Evolutionary conservation across 2,113 vertebrate species (phyloP), one percentile per base, ranked within the genome.

Genomic region (Triplophysa siluroides): DNA sequence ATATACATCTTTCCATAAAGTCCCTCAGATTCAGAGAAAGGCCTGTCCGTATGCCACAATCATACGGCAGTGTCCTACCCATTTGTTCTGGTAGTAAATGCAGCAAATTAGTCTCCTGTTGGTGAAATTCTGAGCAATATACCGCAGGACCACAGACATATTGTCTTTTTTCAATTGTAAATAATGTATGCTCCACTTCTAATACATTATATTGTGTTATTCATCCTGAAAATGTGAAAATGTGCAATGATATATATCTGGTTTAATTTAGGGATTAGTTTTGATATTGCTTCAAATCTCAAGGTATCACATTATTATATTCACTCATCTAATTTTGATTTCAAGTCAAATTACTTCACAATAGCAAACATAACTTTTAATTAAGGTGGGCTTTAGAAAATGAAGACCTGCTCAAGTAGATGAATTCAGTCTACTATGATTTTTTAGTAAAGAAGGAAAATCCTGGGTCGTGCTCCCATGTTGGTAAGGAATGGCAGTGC

Each of bases 1-100:
- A 96, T 96, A 94, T 95, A 95, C 94, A 95, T 92, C 94, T 94
- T 94, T 94, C 95, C 94, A 96, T 96, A 96, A 97, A 96, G 94
- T 24, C 77, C 75, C 33, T 63, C 61, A 63, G 68, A 73, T 80
- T 74, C 47, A 54, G 38, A 29, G 38, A 65, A 66, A 61, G 50
- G 8, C 23, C 70, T 64, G 19, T 94, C 93, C 93, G 93, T 95
- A 95, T 95, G 94, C 94, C 95, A 92, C 63, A 76, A 66, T 79
- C 66, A 76, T 50, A 52, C 12, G 41, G 47, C 68, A 74, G 58
- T 79, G 69, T 65, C 74, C 79, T 74, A 73, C 89, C 66, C 76
- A 72, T 83, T 82, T 83, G 74, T 78, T 76, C 29, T 33, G 58
- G 69, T 76, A 69, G 75, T 70, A 81, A 79, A 80, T 76, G 81